A percentile compares a stretch with the other conserved stretches of the same genome.
These are phyloP conservation scores for Gymnocypris eckloni DNA, from an alignment of 2,797 vertebrate species.

Conservation along the genomic window DNA sequence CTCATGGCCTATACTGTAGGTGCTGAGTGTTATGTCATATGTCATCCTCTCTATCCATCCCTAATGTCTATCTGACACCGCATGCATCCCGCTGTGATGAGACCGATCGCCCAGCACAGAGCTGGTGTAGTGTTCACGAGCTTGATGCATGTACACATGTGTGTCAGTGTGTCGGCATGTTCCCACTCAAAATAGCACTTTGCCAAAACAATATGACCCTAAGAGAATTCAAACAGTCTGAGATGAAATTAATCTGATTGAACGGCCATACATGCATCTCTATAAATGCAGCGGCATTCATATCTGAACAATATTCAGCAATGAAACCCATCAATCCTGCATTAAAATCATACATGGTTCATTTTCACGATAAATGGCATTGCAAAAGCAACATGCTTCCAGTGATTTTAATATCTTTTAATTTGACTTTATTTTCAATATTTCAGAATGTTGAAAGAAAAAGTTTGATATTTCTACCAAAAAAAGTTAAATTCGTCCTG, in stretches of 20 bases:
- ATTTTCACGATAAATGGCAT: background rate
- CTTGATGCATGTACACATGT: background rate
- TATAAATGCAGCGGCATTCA: background rate
- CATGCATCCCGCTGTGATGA: background rate
- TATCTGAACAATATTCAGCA: background rate
- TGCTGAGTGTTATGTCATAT: background rate
- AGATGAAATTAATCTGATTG: background rate
- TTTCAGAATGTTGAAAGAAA: too few species aligned
- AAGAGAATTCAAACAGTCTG: constrained; percentile 11
- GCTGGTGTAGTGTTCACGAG: background rate
- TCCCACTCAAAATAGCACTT: constrained; percentile 59
- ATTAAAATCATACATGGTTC: background rate
- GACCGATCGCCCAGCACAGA: background rate
- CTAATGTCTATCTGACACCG: background rate
- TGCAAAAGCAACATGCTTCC: background rate
- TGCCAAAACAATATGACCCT: constrained; percentile 49
- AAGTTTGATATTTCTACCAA: background rate
- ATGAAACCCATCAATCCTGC: background rate
- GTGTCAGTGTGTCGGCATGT: constrained; percentile 10
- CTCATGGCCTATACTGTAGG: constrained; percentile 16
- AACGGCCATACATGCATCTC: background rate
- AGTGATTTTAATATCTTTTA: background rate
- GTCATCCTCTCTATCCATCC: background rate
- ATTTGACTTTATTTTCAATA: background rate
- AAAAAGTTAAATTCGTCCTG: too few species aligned